phyloP scores from a whole-genome alignment of 1,140 invertebrate species.

The Aphelinus atriplicis region DNA sequence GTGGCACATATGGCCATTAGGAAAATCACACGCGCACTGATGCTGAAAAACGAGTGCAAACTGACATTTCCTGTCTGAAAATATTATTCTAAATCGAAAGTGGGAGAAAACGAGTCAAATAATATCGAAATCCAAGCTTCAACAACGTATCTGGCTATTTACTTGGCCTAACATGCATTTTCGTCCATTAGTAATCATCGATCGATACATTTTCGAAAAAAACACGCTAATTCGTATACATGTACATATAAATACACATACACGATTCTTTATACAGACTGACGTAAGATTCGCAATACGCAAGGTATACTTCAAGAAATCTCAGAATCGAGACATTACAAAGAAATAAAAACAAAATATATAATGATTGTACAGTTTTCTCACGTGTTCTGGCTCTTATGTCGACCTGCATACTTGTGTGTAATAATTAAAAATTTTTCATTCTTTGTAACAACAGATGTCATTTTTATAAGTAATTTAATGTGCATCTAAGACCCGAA shows the following conservation, averaged over 20 bases:
- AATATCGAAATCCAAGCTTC: conserved; percentile 27
- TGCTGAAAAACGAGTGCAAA: conserved; percentile 37
- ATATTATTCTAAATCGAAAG: background rate
- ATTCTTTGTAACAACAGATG: conserved; percentile 53
- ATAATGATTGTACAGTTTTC: conserved; percentile 26
- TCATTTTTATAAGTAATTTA: conserved; percentile 61
- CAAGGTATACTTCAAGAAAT: conserved; percentile 20
- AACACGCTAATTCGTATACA: conserved; percentile 55
- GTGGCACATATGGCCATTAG: conserved; percentile 22
- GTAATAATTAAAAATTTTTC: conserved; percentile 46
- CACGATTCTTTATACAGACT: conserved; percentile 36
- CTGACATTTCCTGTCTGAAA: conserved; percentile 31
- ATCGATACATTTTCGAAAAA: conserved; percentile 42
- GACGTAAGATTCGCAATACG: conserved; percentile 18
- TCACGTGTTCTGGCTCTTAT: conserved; percentile 30
- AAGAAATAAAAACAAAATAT: conserved; percentile 34
- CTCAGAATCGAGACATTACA: conserved; percentile 25
- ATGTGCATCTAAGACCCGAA: conserved; percentile 63
- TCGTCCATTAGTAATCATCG: conserved; percentile 24
- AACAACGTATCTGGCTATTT: conserved; percentile 6
- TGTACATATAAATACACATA: conserved; percentile 44
- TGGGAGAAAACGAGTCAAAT: conserved; percentile 8
- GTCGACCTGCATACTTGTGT: conserved; percentile 32
- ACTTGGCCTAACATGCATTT: conserved; percentile 35
- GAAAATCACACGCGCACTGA: conserved; percentile 28